Evolutionary conservation across 2,113 vertebrate genomes (phyloP).

Genomic region (Trematomus loennbergii): DNA sequence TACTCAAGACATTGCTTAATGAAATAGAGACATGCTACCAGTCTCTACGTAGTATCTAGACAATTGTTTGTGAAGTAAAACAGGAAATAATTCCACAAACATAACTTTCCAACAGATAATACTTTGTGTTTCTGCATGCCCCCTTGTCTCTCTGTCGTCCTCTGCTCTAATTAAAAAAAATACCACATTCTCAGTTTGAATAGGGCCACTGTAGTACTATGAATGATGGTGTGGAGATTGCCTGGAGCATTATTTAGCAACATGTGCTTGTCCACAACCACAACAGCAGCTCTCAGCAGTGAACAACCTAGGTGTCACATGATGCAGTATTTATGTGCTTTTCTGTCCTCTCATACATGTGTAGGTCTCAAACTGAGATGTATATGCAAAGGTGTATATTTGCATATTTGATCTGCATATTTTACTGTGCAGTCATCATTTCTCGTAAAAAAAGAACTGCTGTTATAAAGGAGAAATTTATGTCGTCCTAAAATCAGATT

Average conservation of each 20-base stretch:
- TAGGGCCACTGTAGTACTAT: slow-evolving; percentile 4
- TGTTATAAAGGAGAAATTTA: not conserved
- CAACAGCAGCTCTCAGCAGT: slow-evolving; percentile 42
- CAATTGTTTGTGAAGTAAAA: not conserved
- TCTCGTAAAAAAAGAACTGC: not conserved
- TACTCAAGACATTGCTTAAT: not conserved
- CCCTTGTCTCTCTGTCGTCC: not conserved
- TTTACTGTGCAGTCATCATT: not conserved
- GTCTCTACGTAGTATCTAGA: not conserved
- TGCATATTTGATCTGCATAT: not conserved
- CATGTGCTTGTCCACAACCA: slow-evolving; percentile 33
- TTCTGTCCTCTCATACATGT: slow-evolving; percentile 24
- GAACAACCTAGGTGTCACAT: slow-evolving; percentile 59
- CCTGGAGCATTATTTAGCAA: slow-evolving; percentile 48
- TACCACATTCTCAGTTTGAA: not conserved
- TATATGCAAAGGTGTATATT: slow-evolving; percentile 2
- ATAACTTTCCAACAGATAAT: not conserved
- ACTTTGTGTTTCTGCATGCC: not conserved
- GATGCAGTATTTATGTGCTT: slow-evolving; percentile 45
- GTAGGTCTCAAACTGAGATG: slow-evolving; percentile 11
- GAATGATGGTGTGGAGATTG: slow-evolving; percentile 36
- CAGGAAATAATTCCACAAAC: not conserved
- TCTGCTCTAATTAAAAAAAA: not conserved
- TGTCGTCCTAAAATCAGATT: not conserved
- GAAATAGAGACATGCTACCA: not conserved